Evolutionary conservation across 2,888 invertebrate genomes (phyloP), one percentile per base, ranked within the genome.

Genomic region (Hydraecia micacea): DNA sequence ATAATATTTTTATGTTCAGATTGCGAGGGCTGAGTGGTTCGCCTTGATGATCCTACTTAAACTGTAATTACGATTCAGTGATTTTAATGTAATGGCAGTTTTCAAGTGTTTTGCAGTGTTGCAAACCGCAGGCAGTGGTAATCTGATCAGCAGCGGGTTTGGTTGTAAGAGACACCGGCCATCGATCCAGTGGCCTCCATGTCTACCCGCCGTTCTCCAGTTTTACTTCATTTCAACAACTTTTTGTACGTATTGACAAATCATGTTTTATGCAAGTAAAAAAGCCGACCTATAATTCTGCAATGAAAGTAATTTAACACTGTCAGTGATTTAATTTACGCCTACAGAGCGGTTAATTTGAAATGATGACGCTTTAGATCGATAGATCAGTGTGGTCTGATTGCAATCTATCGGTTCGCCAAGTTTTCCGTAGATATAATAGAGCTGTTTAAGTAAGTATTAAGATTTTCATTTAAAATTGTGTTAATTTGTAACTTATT

Each of bases 161-260:
- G 85, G 80, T 75, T 90, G 93, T 90, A 94, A 94, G 88, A 86
- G 91, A 95, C 90, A 94, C 92, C 90, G 86, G 85, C 81, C 82
- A 77, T 85, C 86, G 87, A 73, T 88, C 89, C 88, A 84, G 66
- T 88, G 92, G 88, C 91, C 92, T 92, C 90, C 87, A 89, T 88
- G 78, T 55, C 70, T 79, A 83, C 85, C 76, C 72, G 70, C 79
- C 79, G 72, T 63, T 83, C 75, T 86, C 81, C 70, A 77, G 89
- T 90, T 91, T 91, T 89, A 89, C 90, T 91, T 89, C 87, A 90
- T 89, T 91, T 89, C 87, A 90, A 90, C 88, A 79, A 88, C 86
- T 93, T 94, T 94, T 94, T 94, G 90, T 88, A 83, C 73, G 81
- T 75, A 80, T 92, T 90, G 88, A 90, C 90, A 90, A 88, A 89